phyloP scores from a whole-genome alignment of 2,888 invertebrate species.

The Cephus pygmeus region DNA sequence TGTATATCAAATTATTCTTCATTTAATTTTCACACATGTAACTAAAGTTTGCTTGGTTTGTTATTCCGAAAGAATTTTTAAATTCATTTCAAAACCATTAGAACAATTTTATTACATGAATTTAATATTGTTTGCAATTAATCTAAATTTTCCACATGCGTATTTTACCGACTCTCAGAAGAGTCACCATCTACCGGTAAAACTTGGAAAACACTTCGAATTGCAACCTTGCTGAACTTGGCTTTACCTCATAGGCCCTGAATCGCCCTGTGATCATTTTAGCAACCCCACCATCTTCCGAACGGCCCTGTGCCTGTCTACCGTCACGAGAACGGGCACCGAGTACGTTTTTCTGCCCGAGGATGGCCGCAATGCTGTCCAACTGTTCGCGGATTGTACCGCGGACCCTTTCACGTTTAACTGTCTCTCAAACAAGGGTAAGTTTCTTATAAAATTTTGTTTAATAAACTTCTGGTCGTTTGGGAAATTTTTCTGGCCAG shows the following conservation, averaged over 20 bases:
- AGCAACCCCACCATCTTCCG: slow-evolving; percentile 2
- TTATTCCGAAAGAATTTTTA: too few relatives aligned
- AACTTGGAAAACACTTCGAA: neutral
- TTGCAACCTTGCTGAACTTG: neutral
- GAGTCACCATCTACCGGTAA: neutral
- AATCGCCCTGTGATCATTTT: neutral
- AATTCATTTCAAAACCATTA: too few relatives aligned
- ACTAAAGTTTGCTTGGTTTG: too few relatives aligned
- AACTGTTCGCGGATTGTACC: slow-evolving; percentile 60
- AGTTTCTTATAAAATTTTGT: slow-evolving; percentile 17
- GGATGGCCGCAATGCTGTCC: slow-evolving; percentile 63
- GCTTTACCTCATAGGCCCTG: neutral
- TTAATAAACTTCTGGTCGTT: neutral
- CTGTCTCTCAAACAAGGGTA: slow-evolving; percentile 57
- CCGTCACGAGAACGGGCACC: slow-evolving; percentile 18
- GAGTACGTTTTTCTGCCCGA: slow-evolving; percentile 26
- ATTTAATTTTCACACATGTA: too few relatives aligned
- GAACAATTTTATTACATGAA: too few relatives aligned
- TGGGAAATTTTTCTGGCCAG: neutral
- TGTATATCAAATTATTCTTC: too few relatives aligned
- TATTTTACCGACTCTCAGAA: neutral
- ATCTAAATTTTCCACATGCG: neutral
- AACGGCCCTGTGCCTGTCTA: slow-evolving; percentile 4
- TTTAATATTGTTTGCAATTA: too few relatives aligned
- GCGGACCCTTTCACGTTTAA: slow-evolving; percentile 55